These are phyloP conservation scores for Cryptocephalus moraei DNA, from an alignment of 2,888 invertebrate species.

Conservation along the genomic window DNA sequence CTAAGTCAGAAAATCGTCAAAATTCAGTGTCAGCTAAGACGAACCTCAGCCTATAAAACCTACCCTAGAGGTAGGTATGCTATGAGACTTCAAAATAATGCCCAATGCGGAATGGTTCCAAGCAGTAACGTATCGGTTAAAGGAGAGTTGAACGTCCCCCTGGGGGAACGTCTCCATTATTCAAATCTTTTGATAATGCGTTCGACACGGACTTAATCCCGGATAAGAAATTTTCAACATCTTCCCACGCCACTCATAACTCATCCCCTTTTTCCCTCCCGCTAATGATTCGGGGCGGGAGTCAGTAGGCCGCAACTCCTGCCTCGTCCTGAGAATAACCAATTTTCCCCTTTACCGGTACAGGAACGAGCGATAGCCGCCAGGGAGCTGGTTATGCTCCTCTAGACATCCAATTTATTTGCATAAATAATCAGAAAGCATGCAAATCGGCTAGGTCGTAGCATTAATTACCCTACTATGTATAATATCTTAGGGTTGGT, in stretches of 20 bases:
- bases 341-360: slow-evolving; percentile 28
- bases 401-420: slow-evolving; percentile 35
- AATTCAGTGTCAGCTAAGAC: no score
- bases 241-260: background rate
- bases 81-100: no score
- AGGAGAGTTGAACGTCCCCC: no score
- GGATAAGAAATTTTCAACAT: no score
- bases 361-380: slow-evolving; percentile 23
- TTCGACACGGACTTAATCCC: no score
- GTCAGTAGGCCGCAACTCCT: slow-evolving; percentile 22
- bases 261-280: slow-evolving; percentile 1
- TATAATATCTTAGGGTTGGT: slow-evolving; percentile 27
- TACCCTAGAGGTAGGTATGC: no score
- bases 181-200: no score
- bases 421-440: slow-evolving; percentile 40
- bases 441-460: slow-evolving; percentile 37
- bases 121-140: no score
- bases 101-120: no score
- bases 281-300: slow-evolving; percentile 29
- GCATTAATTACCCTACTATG: slow-evolving; percentile 38
- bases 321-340: slow-evolving; percentile 36
- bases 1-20: no score
- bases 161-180: no score
- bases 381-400: slow-evolving; percentile 21
- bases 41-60: no score